These are phyloP conservation scores for Mimas tiliae DNA, from an alignment of 2,888 invertebrate genomes.

Conservation along the genomic window DNA sequence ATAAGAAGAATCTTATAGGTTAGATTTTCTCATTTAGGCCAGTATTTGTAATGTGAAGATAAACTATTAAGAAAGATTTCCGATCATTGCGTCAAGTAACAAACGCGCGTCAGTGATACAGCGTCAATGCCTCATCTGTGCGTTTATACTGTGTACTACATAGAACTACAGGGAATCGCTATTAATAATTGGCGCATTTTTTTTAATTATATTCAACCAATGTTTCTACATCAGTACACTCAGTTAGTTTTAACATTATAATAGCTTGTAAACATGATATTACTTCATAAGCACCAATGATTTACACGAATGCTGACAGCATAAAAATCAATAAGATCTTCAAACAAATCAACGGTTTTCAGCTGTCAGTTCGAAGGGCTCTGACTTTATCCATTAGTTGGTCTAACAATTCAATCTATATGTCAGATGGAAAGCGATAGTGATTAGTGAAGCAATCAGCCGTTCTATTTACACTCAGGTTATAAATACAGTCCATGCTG, in stretches of 20 bases:
- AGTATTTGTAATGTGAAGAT: too few relatives aligned
- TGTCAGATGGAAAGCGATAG: conserved; percentile 41
- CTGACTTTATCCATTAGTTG: conserved; percentile 17
- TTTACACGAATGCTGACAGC: background rate
- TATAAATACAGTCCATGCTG: conserved; percentile 49
- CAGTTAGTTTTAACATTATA: background rate
- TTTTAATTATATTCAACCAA: too few relatives aligned
- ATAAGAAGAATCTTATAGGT: too few relatives aligned
- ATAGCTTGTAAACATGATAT: background rate
- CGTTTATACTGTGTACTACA: too few relatives aligned
- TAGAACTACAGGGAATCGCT: too few relatives aligned
- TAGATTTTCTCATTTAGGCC: too few relatives aligned
- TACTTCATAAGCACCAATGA: background rate
- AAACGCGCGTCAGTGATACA: too few relatives aligned
- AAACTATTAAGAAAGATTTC: too few relatives aligned
- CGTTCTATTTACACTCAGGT: conserved; percentile 51
- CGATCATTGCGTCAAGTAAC: too few relatives aligned
- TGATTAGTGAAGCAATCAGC: conserved; percentile 56
- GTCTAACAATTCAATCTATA: conserved; percentile 30
- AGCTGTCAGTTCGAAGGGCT: background rate
- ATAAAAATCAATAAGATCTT: background rate
- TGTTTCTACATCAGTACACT: too few relatives aligned
- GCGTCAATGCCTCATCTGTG: too few relatives aligned
- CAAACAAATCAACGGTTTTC: background rate
- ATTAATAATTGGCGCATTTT: too few relatives aligned